Evolutionary conservation across 2,113 vertebrate species (phyloP), one percentile per base, ranked within the genome.

Genomic region (Regulus satrapa): DNA sequence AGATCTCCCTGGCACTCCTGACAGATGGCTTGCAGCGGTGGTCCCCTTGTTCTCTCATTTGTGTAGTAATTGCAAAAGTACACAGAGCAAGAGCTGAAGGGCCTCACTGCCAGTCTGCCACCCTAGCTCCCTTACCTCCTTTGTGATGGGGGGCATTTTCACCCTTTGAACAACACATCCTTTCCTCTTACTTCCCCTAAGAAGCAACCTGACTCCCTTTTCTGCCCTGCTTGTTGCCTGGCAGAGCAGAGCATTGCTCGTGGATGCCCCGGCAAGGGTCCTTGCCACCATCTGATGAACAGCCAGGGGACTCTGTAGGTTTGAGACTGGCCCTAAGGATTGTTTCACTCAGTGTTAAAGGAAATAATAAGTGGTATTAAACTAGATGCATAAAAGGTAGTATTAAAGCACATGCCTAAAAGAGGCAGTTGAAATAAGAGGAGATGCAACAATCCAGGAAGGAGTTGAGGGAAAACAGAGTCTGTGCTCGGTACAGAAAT

Each of bases 391-490:
- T 29, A 24, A 67, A 48, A 94, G 67, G 31, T 41, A 28, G 24
- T 58, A 29, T 63, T 81, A 55, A 85, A 73, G 17, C 14, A 29
- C 34, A 52, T 68, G 31, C 18, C 59, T 55, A 21, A 77, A 77
- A 78, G 88, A 56, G 36, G 36, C 68, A 54, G 66, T 85, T 63
- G 73, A 63, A 91, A 79, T 64, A 43, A 89, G 54, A 89, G 83
- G 32, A 89, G 68, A 85, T 90, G 58, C 61, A 84, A 54, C 58
- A 89, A 74, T 79, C 73, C 63, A 92, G 85, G 76, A 69, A 89
- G 69, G 31, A 6, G 6, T 21, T 51, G 74, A 75, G 76, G 56
- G 77, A 91, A 88, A 93, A 82, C 2, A 11, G 72, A 78, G 24
- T 18, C 51, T 69, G 46, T 82, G 76, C 76, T 74, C 87, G 62